Base-by-base conservation (phyloP, 2,888 invertebrate genomes). In the Cheilosia grossa region DNA sequence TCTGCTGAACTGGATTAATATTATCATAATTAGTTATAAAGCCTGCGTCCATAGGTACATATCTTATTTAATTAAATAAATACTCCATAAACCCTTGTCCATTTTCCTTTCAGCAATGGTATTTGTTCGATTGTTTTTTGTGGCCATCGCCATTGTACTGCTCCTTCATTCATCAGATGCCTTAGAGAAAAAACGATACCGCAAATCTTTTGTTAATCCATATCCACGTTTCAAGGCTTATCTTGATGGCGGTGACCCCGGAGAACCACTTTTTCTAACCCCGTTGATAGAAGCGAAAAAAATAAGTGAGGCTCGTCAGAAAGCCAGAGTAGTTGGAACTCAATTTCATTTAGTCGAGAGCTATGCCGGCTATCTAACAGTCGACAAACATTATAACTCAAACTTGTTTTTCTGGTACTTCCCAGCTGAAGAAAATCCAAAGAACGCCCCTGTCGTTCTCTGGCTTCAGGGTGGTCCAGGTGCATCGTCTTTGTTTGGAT, bases 341-440 rank as follows among this genome's bases (percentile, higher is more conserved):
- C 89, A 90, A 87, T 90, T 78, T 72, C 91, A 79, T 91, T 92
- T 92, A 0, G 89, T 93, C 2, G 91, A 92, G 80, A 94, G 94
- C 88, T 93, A 93, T 88, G 91, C 94, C 93, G 91, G 93, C 92
- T 98, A 95, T 90, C 93, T 98, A 70, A 98, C 97, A 0, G 97
- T 98, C 0, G 95, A 98, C 90, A 94, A 95, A 88, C 91, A 93
- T 0, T 95, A 93, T 89, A 94, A 96, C 88, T 97, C 97, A 0
- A 97, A 98, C 89, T 93, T 96, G 92, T 98, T 97, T 92, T 97
- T 98, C 91, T 98, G 98, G 98, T 98, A 96, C 90, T 97, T 98
- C 90, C 97, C 97, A 0, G 95, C 97, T 0, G 93, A 94, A 61
- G 58, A 88, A 90, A 88, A 89, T 63, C 75, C 91, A 0, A 92